Conservation (phyloP, 2,113 vertebrate genomes). For the Ariopsis seemanni region DNA sequence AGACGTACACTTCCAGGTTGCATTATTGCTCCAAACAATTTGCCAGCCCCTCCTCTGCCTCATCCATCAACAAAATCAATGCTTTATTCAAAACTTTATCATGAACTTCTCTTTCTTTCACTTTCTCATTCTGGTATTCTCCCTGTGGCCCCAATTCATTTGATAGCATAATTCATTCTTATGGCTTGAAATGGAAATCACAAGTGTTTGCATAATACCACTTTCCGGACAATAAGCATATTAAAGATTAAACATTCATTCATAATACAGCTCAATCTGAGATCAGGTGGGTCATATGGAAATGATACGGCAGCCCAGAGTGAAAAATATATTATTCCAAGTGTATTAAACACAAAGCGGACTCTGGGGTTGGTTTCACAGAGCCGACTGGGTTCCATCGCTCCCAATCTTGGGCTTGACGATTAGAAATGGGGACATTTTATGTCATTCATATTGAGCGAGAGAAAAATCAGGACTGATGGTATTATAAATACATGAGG, state of each 20-base stretch:
- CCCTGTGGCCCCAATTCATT: not conserved
- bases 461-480: not conserved
- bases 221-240: conserved; percentile 28
- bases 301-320: conserved; percentile 27
- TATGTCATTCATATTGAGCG: conserved; percentile 11
- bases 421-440: conserved; percentile 24
- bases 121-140: not conserved
- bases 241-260: conserved; percentile 48
- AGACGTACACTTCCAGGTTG: not conserved
- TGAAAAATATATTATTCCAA: conserved; percentile 34
- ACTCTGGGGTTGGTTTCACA: not conserved
- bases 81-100: not conserved
- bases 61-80: not conserved
- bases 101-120: not conserved
- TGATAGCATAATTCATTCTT: not conserved
- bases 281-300: conserved; percentile 22
- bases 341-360: conserved; percentile 25
- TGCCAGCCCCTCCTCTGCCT: not conserved
- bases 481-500: conserved; percentile 10
- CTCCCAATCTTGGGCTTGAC: not conserved
- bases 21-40: not conserved
- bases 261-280: conserved; percentile 16
- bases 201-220: conserved; percentile 23
- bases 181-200: not conserved
- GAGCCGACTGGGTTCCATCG: conserved; percentile 1